These are phyloP conservation scores for Linhomoeus sp. DNA, from an alignment of 2,888 invertebrate genomes.

Conservation along the genomic window DNA sequence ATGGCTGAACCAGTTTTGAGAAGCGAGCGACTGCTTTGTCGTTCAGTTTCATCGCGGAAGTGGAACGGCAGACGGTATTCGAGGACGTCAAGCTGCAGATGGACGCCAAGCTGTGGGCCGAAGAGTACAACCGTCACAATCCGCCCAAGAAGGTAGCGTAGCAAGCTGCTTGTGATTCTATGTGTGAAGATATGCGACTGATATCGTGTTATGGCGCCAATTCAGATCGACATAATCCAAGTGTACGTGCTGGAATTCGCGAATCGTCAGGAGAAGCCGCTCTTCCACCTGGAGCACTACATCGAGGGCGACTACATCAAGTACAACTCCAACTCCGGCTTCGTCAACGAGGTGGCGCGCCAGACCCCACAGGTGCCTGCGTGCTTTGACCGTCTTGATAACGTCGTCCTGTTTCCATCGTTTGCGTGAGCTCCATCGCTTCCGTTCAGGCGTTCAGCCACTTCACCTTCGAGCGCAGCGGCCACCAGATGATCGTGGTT, in stretches of 20 bases:
- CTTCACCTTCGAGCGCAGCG: slow-evolving; percentile 41
- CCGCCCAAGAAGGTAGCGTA: slow-evolving; percentile 38
- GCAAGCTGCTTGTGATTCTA: no score
- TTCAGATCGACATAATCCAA: slow-evolving; percentile 38
- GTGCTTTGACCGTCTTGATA: background rate
- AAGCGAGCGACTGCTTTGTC: no score
- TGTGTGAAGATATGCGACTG: no score
- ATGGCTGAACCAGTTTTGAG: no score
- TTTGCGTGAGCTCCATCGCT: no score
- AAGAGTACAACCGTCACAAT: slow-evolving; percentile 39
- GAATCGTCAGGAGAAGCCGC: slow-evolving; percentile 29
- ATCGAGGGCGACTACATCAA: slow-evolving; percentile 40
- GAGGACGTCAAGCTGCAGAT: slow-evolving; percentile 41
- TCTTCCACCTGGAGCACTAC: slow-evolving; percentile 39
- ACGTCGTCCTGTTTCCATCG: no score
- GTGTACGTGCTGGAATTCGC: slow-evolving; percentile 38
- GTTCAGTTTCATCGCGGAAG: slow-evolving; percentile 13
- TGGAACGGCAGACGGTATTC: slow-evolving; percentile 35
- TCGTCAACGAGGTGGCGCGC: slow-evolving; percentile 34
- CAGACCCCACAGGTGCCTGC: slow-evolving; percentile 35
- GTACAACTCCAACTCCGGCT: slow-evolving; percentile 41
- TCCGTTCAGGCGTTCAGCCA: slow-evolving; percentile 39
- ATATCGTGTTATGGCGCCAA: no score
- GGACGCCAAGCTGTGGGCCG: slow-evolving; percentile 42
- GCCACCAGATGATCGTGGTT: slow-evolving; percentile 39